These are phyloP conservation scores for Chelon auratus DNA, from an alignment of 2,797 vertebrate genomes.

Conservation along the genomic window DNA sequence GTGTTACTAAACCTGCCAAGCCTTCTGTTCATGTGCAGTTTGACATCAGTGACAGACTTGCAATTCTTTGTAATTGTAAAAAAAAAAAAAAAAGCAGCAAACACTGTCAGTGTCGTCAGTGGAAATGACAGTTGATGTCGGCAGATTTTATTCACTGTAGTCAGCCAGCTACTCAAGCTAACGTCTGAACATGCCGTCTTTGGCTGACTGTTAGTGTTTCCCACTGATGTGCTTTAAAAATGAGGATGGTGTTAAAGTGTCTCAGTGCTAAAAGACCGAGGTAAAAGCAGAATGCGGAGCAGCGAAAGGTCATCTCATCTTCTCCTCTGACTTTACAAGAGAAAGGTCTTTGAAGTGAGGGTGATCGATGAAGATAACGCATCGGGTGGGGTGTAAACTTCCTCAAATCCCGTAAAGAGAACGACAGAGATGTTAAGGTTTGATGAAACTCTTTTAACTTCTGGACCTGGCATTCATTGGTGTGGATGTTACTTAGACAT, in stretches of 20 bases:
- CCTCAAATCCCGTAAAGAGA: not conserved
- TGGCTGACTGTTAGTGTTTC: not conserved
- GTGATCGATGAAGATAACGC: too few relatives aligned
- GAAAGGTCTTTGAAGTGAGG: too few relatives aligned
- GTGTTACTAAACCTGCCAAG: not conserved
- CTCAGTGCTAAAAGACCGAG: not conserved
- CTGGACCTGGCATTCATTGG: too few relatives aligned
- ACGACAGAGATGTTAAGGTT: not conserved
- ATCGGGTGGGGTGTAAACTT: too few relatives aligned
- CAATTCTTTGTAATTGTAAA: not conserved
- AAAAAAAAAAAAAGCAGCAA: too few relatives aligned
- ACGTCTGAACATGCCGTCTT: not conserved
- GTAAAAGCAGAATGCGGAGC: too few relatives aligned
- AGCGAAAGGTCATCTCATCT: not conserved
- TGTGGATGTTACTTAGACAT: too few relatives aligned
- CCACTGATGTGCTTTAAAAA: constrained; percentile 2
- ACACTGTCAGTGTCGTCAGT: not conserved
- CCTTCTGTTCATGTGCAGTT: not conserved
- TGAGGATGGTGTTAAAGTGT: not conserved
- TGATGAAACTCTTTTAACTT: too few relatives aligned
- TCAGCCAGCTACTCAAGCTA: too few relatives aligned
- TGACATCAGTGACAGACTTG: not conserved
- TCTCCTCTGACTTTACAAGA: not conserved
- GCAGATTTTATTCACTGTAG: too few relatives aligned
- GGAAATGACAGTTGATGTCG: not conserved